Conservation (phyloP, 2,888 invertebrate species). For the Drosophila rubida region DNA sequence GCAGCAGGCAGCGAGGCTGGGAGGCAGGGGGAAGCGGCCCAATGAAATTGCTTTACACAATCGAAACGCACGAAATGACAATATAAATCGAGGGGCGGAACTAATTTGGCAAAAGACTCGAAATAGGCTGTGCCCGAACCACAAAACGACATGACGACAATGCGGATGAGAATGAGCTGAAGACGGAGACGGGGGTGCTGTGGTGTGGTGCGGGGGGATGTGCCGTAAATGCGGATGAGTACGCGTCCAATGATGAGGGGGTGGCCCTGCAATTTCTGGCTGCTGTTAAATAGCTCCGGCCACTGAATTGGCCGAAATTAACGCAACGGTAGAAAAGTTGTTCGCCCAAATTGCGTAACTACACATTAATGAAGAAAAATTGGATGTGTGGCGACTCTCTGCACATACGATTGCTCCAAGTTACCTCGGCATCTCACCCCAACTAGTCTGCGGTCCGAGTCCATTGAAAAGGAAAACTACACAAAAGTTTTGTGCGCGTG, state of each 20-base stretch:
- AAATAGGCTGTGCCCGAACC: slow-evolving; percentile 75
- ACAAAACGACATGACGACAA: slow-evolving; percentile 68
- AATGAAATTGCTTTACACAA: slow-evolving; percentile 74
- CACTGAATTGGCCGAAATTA: slow-evolving; percentile 78
- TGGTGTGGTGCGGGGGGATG: background rate
- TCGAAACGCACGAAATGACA: slow-evolving; percentile 83
- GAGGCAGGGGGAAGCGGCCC: background rate
- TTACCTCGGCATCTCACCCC: background rate
- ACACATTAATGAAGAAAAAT: slow-evolving; percentile 80
- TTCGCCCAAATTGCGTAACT: slow-evolving; percentile 77
- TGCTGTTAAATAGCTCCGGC: slow-evolving; percentile 32
- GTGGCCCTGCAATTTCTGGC: slow-evolving; percentile 39
- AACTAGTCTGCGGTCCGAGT: too few species aligned
- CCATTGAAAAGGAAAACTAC: slow-evolving; percentile 31
- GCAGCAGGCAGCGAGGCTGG: background rate
- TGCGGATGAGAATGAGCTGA: slow-evolving; percentile 32
- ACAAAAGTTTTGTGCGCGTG: slow-evolving; percentile 39
- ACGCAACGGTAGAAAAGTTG: slow-evolving; percentile 70
- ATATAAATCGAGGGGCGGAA: slow-evolving; percentile 85
- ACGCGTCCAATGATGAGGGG: slow-evolving; percentile 31
- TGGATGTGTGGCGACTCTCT: slow-evolving; percentile 23
- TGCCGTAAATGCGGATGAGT: slow-evolving; percentile 15
- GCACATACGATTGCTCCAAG: slow-evolving; percentile 8
- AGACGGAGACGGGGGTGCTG: background rate
- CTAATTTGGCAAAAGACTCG: slow-evolving; percentile 83